phyloP scores from a whole-genome alignment of 2,888 invertebrate species.

The Encarsia formosa region DNA sequence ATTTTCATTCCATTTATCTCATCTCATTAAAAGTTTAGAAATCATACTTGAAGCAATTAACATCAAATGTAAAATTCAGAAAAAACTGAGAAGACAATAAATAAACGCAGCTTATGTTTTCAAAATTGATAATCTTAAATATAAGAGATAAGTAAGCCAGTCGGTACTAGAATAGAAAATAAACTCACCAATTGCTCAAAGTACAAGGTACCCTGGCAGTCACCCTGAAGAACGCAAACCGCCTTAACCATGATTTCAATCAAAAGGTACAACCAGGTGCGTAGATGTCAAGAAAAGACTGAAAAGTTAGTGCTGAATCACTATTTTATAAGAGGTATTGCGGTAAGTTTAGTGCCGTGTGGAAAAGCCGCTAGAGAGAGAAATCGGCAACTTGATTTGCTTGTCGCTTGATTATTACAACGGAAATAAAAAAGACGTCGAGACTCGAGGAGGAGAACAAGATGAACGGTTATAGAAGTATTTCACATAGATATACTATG shows the following conservation, averaged over 20 bases:
- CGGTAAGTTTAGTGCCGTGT: conserved; percentile 15
- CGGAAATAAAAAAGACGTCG: background rate
- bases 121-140: background rate
- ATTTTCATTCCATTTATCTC: no score
- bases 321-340: background rate
- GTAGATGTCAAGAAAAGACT: no score
- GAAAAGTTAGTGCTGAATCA: conserved; percentile 14
- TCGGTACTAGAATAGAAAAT: no score
- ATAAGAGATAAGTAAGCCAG: background rate
- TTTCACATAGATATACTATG: no score
- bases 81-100: no score
- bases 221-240: conserved; percentile 82
- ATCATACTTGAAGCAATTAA: no score
- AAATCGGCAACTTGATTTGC: background rate
- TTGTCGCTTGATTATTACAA: background rate
- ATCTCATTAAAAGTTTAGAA: no score
- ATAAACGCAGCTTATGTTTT: no score
- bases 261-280: no score
- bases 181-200: conserved; percentile 63
- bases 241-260: conserved; percentile 64
- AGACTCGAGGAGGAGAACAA: background rate
- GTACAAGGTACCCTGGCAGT: conserved; percentile 76
- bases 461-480: background rate
- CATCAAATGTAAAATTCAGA: no score
- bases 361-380: no score